These are phyloP conservation scores for Pygoscelis antarcticus DNA, from an alignment of 2,113 vertebrate species.

Conservation along the genomic window DNA sequence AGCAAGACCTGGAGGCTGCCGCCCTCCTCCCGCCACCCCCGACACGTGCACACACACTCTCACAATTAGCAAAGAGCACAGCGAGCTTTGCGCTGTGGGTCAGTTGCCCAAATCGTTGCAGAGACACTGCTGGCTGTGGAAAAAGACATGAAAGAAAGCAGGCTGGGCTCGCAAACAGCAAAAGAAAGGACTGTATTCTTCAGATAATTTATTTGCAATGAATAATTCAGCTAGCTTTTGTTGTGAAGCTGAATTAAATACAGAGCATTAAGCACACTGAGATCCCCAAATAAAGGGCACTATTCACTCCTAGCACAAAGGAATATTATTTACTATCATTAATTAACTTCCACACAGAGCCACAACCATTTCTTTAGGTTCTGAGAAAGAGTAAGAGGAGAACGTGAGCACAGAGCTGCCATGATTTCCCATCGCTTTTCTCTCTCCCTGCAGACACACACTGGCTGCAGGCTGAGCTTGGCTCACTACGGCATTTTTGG, in stretches of 20 bases:
- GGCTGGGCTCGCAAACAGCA: not conserved
- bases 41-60: fast-evolving
- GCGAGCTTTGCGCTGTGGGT: fast-evolving
- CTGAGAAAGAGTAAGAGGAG: not conserved
- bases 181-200: not conserved
- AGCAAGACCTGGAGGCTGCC: not conserved
- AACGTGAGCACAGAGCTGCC: not conserved
- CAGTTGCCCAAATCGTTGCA: fast-evolving
- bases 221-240: conserved; percentile 49
- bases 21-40: fast-evolving
- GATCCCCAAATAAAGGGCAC: not conserved
- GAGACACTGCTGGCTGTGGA: not conserved
- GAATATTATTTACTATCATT: conserved; percentile 52
- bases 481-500: not conserved
- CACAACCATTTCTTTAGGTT: conserved; percentile 19
- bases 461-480: not conserved
- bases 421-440: not conserved
- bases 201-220: conserved; percentile 49
- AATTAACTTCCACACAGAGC: conserved; percentile 47
- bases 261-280: conserved; percentile 4
- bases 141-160: not conserved
- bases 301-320: conserved; percentile 53
- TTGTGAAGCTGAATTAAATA: conserved; percentile 38
- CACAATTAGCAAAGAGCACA: not conserved
- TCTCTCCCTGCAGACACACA: not conserved